These are phyloP conservation scores for Poeciliopsis paucimaculata DNA, from an alignment of 2,797 vertebrate species.

Conservation along the genomic window DNA sequence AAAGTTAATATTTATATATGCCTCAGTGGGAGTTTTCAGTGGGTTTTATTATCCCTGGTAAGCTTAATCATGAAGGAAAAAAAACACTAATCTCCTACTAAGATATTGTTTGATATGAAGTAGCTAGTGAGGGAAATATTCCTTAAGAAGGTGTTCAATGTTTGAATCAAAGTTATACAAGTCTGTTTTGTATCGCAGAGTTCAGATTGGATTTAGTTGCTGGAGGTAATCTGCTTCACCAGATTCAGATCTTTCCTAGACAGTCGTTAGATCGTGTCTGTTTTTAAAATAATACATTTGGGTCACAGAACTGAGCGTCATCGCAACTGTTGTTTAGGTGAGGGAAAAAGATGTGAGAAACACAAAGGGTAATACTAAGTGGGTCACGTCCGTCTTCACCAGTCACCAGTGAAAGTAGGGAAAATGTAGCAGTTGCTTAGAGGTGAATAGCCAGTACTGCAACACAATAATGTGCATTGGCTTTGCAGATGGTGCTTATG, in stretches of 20 bases:
- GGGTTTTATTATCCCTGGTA: slow-evolving; percentile 2
- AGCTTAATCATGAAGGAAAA: slow-evolving; percentile 1
- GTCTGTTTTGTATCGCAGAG: neutral
- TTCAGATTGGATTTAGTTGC: neutral
- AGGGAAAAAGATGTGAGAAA: neutral
- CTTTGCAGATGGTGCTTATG: neutral
- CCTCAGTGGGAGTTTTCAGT: slow-evolving; percentile 12
- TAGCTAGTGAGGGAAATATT: neutral
- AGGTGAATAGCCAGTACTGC: neutral
- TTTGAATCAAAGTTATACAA: neutral
- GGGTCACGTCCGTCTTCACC: neutral
- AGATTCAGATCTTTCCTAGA: neutral
- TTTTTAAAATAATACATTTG: neutral
- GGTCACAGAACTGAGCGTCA: neutral
- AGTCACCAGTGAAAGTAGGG: neutral
- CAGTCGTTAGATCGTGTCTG: neutral
- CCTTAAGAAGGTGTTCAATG: neutral
- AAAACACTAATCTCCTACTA: slow-evolving; percentile 6
- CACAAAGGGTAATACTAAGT: neutral
- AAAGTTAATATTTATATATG: slow-evolving; percentile 15
- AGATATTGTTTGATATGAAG: slow-evolving; percentile 2
- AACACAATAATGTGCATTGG: neutral
- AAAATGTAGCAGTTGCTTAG: neutral
- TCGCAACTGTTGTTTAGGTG: neutral
- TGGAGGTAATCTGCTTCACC: neutral